Conservation (phyloP, 2,113 vertebrate genomes). For the Stegastes partitus region DNA sequence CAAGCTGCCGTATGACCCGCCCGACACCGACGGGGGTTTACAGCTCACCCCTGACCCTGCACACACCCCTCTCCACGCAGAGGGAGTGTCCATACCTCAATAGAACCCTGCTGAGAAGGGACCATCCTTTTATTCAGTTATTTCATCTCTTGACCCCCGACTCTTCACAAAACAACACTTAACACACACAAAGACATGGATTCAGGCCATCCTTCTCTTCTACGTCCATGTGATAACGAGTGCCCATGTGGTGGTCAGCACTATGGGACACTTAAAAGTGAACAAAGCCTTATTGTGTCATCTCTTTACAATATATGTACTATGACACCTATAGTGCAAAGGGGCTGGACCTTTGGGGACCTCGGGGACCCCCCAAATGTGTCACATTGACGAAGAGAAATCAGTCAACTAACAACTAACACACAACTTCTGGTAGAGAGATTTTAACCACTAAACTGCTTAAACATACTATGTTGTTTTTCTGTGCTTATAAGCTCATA, state of each 20-base stretch:
- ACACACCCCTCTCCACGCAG: constrained; percentile 28
- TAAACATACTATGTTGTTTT: too few species aligned
- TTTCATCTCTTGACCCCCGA: constrained; percentile 54
- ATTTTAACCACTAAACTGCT: too few species aligned
- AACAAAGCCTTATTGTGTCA: constrained; percentile 57
- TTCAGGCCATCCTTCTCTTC: constrained; percentile 28
- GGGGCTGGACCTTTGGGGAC: neutral
- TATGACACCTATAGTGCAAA: constrained; percentile 26
- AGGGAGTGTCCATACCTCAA: constrained; percentile 49
- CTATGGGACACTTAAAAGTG: constrained; percentile 25
- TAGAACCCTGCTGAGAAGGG: constrained; percentile 44
- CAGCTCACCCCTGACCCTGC: constrained; percentile 63
- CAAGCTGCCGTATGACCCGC: constrained; percentile 55
- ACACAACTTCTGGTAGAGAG: too few species aligned
- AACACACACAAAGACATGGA: constrained; percentile 39
- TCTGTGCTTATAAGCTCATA: too few species aligned
- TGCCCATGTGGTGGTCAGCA: constrained; percentile 39
- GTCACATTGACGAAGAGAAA: neutral
- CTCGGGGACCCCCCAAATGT: neutral
- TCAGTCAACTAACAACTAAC: too few species aligned
- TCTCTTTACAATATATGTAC: constrained; percentile 35
- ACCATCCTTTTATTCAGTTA: constrained; percentile 48
- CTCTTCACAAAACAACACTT: constrained; percentile 39
- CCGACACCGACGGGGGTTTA: constrained; percentile 65
- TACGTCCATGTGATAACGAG: constrained; percentile 17